Percentiles rank a stretch among this genome's conserved stretches.
Conservation (phyloP, 2,888 invertebrate species). For the Drosophila neonasuta region DNA sequence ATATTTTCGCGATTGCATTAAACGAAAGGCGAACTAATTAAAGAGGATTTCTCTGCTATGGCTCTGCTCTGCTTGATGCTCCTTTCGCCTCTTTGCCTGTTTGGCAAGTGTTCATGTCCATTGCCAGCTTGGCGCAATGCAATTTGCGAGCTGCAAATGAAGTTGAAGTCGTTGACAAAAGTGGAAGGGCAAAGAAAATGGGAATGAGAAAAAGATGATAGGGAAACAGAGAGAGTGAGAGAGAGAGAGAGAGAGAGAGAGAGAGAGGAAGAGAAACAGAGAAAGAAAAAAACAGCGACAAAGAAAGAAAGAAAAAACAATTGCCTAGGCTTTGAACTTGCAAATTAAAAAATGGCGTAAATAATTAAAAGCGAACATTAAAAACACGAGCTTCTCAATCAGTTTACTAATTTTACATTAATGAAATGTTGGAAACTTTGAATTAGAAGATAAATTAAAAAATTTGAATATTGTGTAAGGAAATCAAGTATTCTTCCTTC, state of each 20-base stretch:
- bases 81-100: background rate
- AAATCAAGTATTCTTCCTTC: too few relatives aligned
- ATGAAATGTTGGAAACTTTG: too few relatives aligned
- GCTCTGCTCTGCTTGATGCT: constrained; percentile 18
- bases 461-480: too few relatives aligned
- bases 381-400: too few relatives aligned
- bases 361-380: too few relatives aligned
- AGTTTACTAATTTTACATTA: too few relatives aligned
- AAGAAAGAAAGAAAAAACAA: background rate
- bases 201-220: background rate
- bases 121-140: constrained; percentile 26
- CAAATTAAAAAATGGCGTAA: too few relatives aligned
- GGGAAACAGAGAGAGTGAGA: background rate
- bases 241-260: background rate
- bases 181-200: constrained; percentile 3
- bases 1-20: constrained; percentile 74
- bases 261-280: background rate
- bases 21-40: constrained; percentile 69
- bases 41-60: constrained; percentile 40
- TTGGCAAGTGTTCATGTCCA: background rate
- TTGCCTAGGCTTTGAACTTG: constrained; percentile 28
- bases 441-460: too few relatives aligned
- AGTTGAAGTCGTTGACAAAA: constrained; percentile 33
- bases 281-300: background rate
- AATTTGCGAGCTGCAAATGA: constrained; percentile 50